Percentiles rank a stretch among this genome's conserved stretches.
These are phyloP conservation scores for Brachionus calyciflorus DNA, from an alignment of 1,140 invertebrate genomes.

Conservation along the genomic window DNA sequence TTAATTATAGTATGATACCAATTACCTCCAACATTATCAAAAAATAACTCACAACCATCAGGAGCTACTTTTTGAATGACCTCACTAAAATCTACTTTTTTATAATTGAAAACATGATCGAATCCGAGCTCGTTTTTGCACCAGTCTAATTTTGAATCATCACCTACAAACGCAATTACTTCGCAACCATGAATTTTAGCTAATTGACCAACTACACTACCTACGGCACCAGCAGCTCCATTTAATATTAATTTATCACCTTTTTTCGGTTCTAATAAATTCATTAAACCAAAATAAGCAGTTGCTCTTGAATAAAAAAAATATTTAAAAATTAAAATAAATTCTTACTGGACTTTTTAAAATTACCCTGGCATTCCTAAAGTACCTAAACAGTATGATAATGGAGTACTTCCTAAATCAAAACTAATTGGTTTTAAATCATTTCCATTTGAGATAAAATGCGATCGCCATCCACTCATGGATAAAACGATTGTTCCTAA, in stretches of 20 bases:
- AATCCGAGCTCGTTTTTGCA: slow-evolving; percentile 68
- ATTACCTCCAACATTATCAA: slow-evolving; percentile 66
- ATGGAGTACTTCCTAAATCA: slow-evolving; percentile 64
- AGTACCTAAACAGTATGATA: slow-evolving; percentile 65
- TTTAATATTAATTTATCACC: slow-evolving; percentile 70
- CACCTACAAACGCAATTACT: slow-evolving; percentile 71
- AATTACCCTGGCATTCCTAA: slow-evolving; percentile 70
- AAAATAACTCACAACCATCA: slow-evolving; percentile 70
- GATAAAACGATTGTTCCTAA: slow-evolving; percentile 65
- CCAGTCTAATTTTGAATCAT: slow-evolving; percentile 70
- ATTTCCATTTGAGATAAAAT: slow-evolving; percentile 53
- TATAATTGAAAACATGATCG: slow-evolving; percentile 71
- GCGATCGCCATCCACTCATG: slow-evolving; percentile 67
- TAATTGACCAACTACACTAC: slow-evolving; percentile 71
- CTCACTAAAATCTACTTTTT: slow-evolving; percentile 63
- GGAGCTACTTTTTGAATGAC: slow-evolving; percentile 67
- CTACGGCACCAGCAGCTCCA: slow-evolving; percentile 66
- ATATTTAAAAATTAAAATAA: too few species aligned
- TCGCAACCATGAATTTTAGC: slow-evolving; percentile 68
- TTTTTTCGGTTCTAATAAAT: slow-evolving; percentile 68
- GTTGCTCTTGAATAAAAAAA: too few species aligned
- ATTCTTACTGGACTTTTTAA: too few species aligned
- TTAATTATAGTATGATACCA: slow-evolving; percentile 45
- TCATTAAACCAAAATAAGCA: slow-evolving; percentile 70
- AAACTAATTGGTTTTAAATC: slow-evolving; percentile 54